Evolutionary conservation across 2,113 vertebrate genomes (phyloP).

Genomic region (Calyptomena viridis): DNA sequence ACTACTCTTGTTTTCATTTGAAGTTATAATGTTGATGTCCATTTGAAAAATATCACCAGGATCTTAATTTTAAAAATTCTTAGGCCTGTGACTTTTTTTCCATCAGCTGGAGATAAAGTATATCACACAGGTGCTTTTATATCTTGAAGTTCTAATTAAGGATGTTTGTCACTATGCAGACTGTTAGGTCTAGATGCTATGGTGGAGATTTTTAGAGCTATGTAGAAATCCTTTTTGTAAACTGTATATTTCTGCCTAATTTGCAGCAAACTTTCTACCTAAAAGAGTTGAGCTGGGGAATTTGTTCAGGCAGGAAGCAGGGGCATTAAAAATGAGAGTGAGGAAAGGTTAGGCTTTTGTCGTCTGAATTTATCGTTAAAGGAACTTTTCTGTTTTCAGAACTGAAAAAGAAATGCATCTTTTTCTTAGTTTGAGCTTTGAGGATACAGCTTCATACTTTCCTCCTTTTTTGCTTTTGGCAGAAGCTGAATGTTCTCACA

Average conservation of each 20-base stretch:
- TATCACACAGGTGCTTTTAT: not conserved
- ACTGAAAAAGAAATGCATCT: not conserved
- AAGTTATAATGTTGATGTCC: not conserved
- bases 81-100: not conserved
- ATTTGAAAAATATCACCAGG: not conserved
- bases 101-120: not conserved
- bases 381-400: not conserved
- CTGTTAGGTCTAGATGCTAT: not conserved
- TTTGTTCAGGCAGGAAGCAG: not conserved
- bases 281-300: not conserved
- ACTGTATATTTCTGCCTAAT: not conserved
- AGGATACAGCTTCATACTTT: not conserved
- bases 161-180: not conserved
- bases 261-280: not conserved
- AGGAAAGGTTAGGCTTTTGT: not conserved
- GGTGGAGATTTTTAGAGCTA: not conserved
- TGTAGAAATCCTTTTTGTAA: not conserved
- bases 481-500: not conserved
- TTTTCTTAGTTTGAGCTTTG: not conserved
- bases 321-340: not conserved
- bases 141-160: not conserved
- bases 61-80: not conserved
- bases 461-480: not conserved
- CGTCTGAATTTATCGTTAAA: not conserved
- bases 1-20: not conserved